Percentiles rank a stretch among this genome's conserved stretches.
phyloP scores from a whole-genome alignment of 2,888 invertebrate species.

The Sinohyriopsis cumingii region DNA sequence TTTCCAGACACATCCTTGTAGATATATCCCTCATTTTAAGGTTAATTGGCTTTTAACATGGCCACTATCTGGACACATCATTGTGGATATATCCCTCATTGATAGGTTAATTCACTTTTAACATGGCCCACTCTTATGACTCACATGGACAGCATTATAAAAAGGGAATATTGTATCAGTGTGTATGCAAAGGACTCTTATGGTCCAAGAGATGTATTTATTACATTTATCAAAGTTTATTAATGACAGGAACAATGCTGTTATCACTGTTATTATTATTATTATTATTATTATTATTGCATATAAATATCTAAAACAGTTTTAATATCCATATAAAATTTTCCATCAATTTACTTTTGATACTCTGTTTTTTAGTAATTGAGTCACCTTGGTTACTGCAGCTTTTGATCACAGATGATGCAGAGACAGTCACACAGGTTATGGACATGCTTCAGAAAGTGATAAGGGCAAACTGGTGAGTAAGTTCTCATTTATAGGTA shows the following conservation, averaged over 20 bases:
- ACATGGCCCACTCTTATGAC: too few species aligned
- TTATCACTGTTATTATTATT: not conserved
- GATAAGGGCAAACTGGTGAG: conserved; percentile 57
- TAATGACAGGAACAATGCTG: not conserved
- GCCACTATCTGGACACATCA: too few species aligned
- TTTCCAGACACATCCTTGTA: too few species aligned
- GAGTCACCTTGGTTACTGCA: conserved; percentile 68
- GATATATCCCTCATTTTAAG: too few species aligned
- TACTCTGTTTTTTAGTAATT: conserved; percentile 55
- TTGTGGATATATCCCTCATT: too few species aligned
- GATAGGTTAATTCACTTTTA: too few species aligned
- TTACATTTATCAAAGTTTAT: too few species aligned
- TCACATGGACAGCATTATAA: too few species aligned
- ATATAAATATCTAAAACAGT: not conserved
- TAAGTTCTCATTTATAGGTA: not conserved
- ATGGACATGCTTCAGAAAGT: conserved; percentile 58
- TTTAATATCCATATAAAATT: not conserved
- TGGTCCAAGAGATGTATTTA: too few species aligned
- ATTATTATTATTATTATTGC: not conserved
- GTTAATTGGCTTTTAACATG: too few species aligned
- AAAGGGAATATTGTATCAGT: too few species aligned
- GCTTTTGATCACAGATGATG: conserved; percentile 68
- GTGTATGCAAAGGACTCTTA: too few species aligned
- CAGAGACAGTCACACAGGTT: conserved; percentile 49
- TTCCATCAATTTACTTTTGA: not conserved